Base-by-base conservation (phyloP, 2,113 vertebrate genomes). In the Nematolebias whitei region DNA sequence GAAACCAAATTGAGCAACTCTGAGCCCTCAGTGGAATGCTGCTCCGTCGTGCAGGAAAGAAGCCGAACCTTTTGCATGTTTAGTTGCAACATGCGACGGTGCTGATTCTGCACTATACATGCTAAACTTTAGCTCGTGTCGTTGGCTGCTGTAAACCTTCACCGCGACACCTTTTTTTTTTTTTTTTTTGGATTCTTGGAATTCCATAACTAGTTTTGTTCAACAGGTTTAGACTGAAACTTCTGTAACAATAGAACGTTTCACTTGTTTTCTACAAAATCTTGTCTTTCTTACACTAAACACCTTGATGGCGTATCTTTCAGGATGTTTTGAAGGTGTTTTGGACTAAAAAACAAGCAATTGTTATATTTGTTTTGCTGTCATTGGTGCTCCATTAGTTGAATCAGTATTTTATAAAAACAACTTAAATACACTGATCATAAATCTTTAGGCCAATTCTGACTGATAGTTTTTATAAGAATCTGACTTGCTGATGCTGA, bases 21-120 rank as follows among this genome's bases (percentile, higher is more conserved):
- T 45, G 63, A 77, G 71, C 80, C 82, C 75, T 72, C 80, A 53
- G 74, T 70, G 91, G 90, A 90, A 91, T 89, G 80, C 63, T 69
- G 82, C 88, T 13, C 64, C 32, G 38, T 29, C 68, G 32, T 35
- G 32, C 32, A 10, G 32, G 9, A 35, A 35, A 35, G 32, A 6
- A 35, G 32, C 15, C 4, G 16, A 43, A 43, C 44, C 44, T 45
- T 11, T 45, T 18, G 5, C 10, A 10, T 40, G 8, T 78, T 79
- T 60, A 32, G 54, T 12, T 35, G 0, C 59, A 55, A 18, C 41
- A 51, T 4, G 57, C 49, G 40, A 39, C 56, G 65, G 55, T 52
- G 12, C 26, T 32, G 56, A 63, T 41, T 38, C n/a, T 20, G 18
- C 16, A 24, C 18, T 23, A 29, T 16, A 32, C 60, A 40, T 54